Base-by-base conservation (phyloP, 2,888 invertebrate species). In the Microdon myrmicae region DNA sequence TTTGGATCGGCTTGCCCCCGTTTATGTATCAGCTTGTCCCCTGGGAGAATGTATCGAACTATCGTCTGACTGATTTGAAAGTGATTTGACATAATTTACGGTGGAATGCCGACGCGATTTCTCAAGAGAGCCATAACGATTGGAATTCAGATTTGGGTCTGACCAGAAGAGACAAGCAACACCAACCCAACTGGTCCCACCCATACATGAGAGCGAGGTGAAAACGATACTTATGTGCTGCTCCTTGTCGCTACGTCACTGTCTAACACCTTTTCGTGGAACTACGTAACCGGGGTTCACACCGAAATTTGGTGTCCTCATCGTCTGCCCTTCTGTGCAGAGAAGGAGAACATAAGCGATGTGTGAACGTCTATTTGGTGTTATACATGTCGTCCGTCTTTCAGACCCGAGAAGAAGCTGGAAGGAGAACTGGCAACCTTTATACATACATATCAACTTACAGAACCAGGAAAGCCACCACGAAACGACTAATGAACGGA, bases 241-340 rank as follows among this genome's bases (percentile, higher is more conserved):
- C 60, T 58, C 35, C 39, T 35, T 41, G 51, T 64, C 61, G 61
- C 58, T 64, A 64, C 56, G 51, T 64, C 61, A 64, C 61, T 58
- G 61, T 64, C 58, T 45, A 64, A 64, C 61, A 64, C 61, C 61
- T 64, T 64, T 64, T 64, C 61, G 61, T 64, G 49, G 61, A 64
- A 64, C 58, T 49, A 64, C 45, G 61, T 51, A 64, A 64, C 61
- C 51, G 29, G 58, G 58, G 51, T 51, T 58, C 51, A 37, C 44
- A 45, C 38, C 29, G 51, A 64, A 58, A 51, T n/a, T n/a, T 61
- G 61, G 61, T 61, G 56, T 56, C 56, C 41, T 23, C 38, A 49
- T 38, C 49, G 45, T 41, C 58, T 45, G n/a, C n/a, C n/a, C n/a
- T n/a, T n/a, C n/a, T n/a, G n/a, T 56, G 45, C 41, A 51, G 45